phyloP scores from a whole-genome alignment of 2,888 invertebrate species.

The Ochlodes sylvanus region DNA sequence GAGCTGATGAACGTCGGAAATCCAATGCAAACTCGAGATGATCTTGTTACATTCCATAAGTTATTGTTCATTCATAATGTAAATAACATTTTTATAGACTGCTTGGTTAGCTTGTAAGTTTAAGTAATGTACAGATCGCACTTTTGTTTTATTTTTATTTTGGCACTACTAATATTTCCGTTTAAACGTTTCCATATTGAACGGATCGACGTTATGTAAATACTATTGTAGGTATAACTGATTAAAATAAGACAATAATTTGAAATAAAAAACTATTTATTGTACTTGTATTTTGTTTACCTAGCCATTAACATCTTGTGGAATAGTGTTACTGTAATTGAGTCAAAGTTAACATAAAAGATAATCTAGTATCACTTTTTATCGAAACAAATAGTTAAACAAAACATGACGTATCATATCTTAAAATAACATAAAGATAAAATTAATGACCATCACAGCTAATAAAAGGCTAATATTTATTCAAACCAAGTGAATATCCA shows the following conservation, averaged over 20 bases:
- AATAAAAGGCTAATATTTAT: no score
- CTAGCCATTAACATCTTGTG: slow-evolving; percentile 25
- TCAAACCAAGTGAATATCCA: no score
- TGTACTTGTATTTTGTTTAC: slow-evolving; percentile 43
- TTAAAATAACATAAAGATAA: no score
- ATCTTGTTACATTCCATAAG: slow-evolving; percentile 51
- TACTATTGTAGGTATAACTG: slow-evolving; percentile 22
- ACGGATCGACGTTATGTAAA: slow-evolving; percentile 13
- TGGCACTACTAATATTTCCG: slow-evolving; percentile 4
- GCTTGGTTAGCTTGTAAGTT: slow-evolving; percentile 21
- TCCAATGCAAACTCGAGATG: slow-evolving; percentile 9
- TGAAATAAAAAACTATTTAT: slow-evolving; percentile 80
- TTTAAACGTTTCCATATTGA: background rate
- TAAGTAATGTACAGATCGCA: slow-evolving; percentile 27
- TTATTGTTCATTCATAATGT: slow-evolving; percentile 25
- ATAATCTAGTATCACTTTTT: slow-evolving; percentile 25
- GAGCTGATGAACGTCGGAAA: slow-evolving; percentile 2
- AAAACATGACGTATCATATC: background rate
- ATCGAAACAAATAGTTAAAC: slow-evolving; percentile 11
- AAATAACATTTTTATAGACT: slow-evolving; percentile 33
- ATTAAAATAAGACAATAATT: slow-evolving; percentile 71
- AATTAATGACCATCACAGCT: no score
- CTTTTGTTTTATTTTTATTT: slow-evolving; percentile 12
- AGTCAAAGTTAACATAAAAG: slow-evolving; percentile 32
- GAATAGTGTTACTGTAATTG: slow-evolving; percentile 17